Conservation (phyloP, 1,140 invertebrate genomes). For the Drosophila repleta region DNA sequence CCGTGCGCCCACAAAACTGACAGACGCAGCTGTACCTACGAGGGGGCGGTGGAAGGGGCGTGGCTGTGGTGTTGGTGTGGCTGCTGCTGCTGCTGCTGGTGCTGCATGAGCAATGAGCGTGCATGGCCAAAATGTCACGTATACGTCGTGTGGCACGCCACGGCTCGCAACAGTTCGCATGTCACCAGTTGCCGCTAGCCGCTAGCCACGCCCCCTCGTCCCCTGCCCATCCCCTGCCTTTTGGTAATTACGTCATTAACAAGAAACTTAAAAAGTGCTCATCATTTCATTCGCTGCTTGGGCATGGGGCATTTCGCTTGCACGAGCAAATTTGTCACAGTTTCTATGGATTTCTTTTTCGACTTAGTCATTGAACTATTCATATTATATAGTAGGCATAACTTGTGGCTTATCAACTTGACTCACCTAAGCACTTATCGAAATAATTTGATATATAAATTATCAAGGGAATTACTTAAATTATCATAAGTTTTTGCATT, state of each 20-base stretch:
- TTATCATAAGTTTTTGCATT: no score
- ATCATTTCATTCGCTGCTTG: slow-evolving; percentile 39
- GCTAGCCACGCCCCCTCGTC: slow-evolving; percentile 8
- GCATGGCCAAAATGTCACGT: slow-evolving; percentile 75
- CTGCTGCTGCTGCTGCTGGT: slow-evolving; percentile 19
- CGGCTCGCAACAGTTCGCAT: slow-evolving; percentile 41
- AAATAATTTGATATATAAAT: no score
- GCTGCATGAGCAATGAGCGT: slow-evolving; percentile 38
- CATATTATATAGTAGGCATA: not conserved
- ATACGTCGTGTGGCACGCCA: slow-evolving; percentile 74
- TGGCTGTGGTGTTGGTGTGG: slow-evolving; percentile 3
- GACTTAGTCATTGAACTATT: not conserved
- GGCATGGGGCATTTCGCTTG: not conserved
- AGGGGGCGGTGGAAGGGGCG: not conserved
- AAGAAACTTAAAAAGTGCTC: slow-evolving; percentile 71
- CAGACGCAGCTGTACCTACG: slow-evolving; percentile 14
- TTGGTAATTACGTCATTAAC: slow-evolving; percentile 77
- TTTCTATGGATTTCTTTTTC: not conserved
- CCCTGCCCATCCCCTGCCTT: slow-evolving; percentile 4
- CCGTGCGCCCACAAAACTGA: slow-evolving; percentile 42
- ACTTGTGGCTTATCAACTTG: not conserved
- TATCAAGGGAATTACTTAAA: no score
- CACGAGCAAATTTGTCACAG: not conserved
- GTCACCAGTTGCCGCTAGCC: slow-evolving; percentile 28
- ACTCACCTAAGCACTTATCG: no score